These are phyloP conservation scores for Caenorhabditis sp. DNA, from an alignment of 2,888 invertebrate genomes.

Conservation along the genomic window DNA sequence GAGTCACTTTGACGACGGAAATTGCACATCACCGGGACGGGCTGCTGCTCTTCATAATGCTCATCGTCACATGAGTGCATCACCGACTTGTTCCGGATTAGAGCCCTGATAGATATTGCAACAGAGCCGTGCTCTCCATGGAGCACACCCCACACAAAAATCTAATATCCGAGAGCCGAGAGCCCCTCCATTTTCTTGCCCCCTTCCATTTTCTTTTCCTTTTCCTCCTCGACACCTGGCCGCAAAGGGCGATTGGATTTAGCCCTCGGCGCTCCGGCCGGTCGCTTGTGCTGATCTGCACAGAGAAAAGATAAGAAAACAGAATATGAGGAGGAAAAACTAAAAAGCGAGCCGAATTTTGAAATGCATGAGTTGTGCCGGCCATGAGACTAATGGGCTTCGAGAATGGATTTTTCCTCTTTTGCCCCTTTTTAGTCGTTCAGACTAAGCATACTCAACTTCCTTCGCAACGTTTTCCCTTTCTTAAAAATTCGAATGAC, in stretches of 20 bases:
- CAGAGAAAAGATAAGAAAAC: slow-evolving; percentile 23
- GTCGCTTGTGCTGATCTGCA: slow-evolving; percentile 4
- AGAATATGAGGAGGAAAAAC: slow-evolving; percentile 21
- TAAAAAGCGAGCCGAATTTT: slow-evolving; percentile 47
- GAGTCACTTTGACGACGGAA: slow-evolving; percentile 52
- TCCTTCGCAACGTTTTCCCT: slow-evolving; percentile 32
- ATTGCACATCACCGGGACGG: slow-evolving; percentile 42
- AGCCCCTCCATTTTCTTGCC: too few species aligned
- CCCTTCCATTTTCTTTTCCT: not conserved
- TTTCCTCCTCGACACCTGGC: slow-evolving; percentile 31
- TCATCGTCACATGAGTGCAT: slow-evolving; percentile 54
- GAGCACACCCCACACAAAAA: slow-evolving; percentile 26
- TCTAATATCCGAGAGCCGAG: slow-evolving; percentile 33
- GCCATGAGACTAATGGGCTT: slow-evolving; percentile 42
- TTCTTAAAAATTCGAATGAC: too few species aligned
- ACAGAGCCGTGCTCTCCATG: slow-evolving; percentile 22
- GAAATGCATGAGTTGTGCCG: slow-evolving; percentile 51
- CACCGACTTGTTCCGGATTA: slow-evolving; percentile 55
- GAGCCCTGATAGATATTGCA: slow-evolving; percentile 43
- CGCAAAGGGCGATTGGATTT: slow-evolving; percentile 49
- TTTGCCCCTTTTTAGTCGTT: slow-evolving; percentile 32
- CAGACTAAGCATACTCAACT: slow-evolving; percentile 23
- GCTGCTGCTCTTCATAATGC: slow-evolving; percentile 24
- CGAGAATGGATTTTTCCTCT: slow-evolving; percentile 43
- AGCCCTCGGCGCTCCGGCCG: not conserved